These are phyloP conservation scores for Tonatia bakeri DNA, from an alignment of 2,113 vertebrate genomes.

Conservation along the genomic window DNA sequence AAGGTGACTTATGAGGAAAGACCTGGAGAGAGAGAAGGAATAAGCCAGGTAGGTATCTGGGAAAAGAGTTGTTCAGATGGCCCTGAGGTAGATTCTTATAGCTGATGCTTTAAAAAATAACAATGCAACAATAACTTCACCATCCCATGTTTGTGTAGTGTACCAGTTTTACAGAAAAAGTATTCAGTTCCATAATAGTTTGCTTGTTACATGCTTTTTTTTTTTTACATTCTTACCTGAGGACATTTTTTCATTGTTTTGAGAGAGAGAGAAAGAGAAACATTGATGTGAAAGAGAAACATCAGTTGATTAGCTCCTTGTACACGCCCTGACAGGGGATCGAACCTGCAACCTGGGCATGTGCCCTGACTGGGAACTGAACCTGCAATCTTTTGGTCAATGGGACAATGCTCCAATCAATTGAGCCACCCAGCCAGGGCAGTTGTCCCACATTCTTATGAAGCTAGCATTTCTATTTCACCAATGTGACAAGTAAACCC, in stretches of 20 bases:
- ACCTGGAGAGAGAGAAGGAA: background rate
- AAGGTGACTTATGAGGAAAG: background rate
- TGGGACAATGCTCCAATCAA: too few species aligned
- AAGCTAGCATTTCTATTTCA: background rate
- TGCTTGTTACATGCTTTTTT: too few species aligned
- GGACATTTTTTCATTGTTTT: too few species aligned
- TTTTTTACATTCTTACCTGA: too few species aligned
- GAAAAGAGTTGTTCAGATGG: background rate
- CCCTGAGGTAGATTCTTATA: background rate
- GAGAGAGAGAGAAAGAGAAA: too few species aligned
- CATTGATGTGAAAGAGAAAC: too few species aligned
- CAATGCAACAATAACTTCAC: background rate
- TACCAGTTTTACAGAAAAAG: background rate
- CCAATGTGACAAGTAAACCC: background rate
- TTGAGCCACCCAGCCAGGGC: too few species aligned
- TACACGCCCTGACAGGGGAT: too few species aligned
- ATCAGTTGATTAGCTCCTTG: too few species aligned
- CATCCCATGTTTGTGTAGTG: background rate
- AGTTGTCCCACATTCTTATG: background rate
- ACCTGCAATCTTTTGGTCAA: too few species aligned
- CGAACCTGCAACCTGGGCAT: too few species aligned
- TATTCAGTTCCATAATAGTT: background rate
- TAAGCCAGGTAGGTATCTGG: background rate
- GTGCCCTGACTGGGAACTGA: too few species aligned
- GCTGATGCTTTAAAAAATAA: background rate